Base-by-base conservation (phyloP, 1,140 invertebrate genomes). In the Spodoptera frugiperda region DNA sequence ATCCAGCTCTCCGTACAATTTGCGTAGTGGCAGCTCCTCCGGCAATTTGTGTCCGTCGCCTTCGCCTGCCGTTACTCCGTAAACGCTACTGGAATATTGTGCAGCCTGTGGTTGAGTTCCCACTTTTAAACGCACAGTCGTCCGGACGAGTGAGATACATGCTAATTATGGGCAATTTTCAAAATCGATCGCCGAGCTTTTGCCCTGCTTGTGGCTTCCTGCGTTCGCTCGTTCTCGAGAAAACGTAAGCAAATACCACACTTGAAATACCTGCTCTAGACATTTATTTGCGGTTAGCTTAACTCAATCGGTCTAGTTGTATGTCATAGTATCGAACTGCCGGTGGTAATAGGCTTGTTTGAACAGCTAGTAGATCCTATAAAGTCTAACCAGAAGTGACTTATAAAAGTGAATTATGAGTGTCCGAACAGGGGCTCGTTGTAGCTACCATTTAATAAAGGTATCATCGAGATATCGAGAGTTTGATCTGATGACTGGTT, bases 111-210 rank as follows among this genome's bases (percentile, higher is more conserved):
- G 88, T 91, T 84, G 84, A 80, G 77, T 88, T 89, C 89, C 84
- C 87, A 87, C 82, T 90, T 90, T 91, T 86, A 91, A 92, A 91
- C 83, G 89, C 79, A 87, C 86, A 87, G 84, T 89, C 85, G 83
- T 88, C 84, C 88, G 80, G 84, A 86, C 86, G 85, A 91, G 86
- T 87, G 86, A 89, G 89, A 92, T 92, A 89, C 90, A 91, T 87
- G 87, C 87, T 94, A 94, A 94, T 94, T 94, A 89, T 87, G 89
- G 90, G 90, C 85, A 94, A 93, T 93, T 94, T 94, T 92, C 87
- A 92, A 92, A 94, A 94, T 92, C 90, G 91, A 89, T 91, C 86
- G 89, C 79, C 90, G 87, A 92, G 88, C 90, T 89, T 92, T 92
- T 83, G 84, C 86, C 78, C 84, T 85, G 84, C 80, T 81, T 89